Percentiles rank a stretch among this genome's conserved stretches.
Conservation (phyloP, 2,888 invertebrate species). For the Yponomeuta plumbellus region DNA sequence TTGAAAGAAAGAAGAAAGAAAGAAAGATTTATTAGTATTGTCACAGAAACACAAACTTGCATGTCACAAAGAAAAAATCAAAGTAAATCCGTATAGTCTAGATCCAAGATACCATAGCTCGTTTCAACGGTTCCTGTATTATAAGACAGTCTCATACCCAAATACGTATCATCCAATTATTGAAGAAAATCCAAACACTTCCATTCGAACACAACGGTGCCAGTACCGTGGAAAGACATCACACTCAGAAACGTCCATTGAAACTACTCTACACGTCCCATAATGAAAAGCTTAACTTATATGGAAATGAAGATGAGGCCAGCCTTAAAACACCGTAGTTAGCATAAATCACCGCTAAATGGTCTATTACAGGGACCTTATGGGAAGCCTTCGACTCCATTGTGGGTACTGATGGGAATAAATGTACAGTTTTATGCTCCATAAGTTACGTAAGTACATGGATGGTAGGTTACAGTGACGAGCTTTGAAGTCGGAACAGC, state of each 20-base stretch:
- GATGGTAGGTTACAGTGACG: not conserved
- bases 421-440: constrained; percentile 15
- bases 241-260: constrained; percentile 1
- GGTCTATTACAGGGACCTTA: constrained; percentile 5
- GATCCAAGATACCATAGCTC: too few species aligned
- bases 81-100: too few species aligned
- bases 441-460: constrained; percentile 10
- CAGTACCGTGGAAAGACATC: not conserved
- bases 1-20: too few species aligned
- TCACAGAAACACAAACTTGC: too few species aligned
- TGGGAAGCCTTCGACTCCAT: not conserved
- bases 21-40: too few species aligned
- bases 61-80: too few species aligned
- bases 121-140: too few species aligned
- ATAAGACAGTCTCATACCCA: too few species aligned
- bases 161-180: too few species aligned
- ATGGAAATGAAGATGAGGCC: constrained; percentile 13
- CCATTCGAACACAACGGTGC: too few species aligned
- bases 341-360: constrained; percentile 12
- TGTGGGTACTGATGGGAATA: constrained; percentile 14
- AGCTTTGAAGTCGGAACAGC: not conserved
- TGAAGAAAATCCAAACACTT: too few species aligned
- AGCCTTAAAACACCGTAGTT: not conserved
- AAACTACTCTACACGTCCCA: constrained; percentile 2
- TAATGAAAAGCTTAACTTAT: constrained; percentile 10